Percentiles rank a stretch among this genome's conserved stretches.
phyloP scores from a whole-genome alignment of 92 coral and sea anemone species.

The Palythoa grandis region DNA sequence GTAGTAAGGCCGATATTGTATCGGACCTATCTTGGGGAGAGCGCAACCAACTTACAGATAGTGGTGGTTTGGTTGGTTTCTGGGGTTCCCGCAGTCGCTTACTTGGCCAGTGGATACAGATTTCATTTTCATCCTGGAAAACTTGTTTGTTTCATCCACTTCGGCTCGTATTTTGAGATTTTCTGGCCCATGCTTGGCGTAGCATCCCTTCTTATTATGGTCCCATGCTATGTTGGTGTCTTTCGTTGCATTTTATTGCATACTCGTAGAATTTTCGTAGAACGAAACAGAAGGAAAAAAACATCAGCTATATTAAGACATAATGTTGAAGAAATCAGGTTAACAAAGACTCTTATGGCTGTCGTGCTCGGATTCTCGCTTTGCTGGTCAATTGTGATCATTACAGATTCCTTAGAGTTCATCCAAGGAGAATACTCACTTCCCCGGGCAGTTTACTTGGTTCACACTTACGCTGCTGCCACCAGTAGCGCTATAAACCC shows the following conservation, averaged over 20 bases:
- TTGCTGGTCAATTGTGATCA: constrained; percentile 52
- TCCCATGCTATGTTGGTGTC: constrained; percentile 19
- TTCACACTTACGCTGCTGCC: constrained; percentile 61
- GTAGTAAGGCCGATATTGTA: constrained; percentile 70
- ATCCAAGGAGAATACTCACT: constrained; percentile 7
- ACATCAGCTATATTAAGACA: background rate
- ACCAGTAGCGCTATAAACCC: constrained; percentile 81
- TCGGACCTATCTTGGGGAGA: constrained; percentile 59
- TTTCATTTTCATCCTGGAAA: constrained; percentile 74
- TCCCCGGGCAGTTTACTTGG: constrained; percentile 49
- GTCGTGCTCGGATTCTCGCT: constrained; percentile 60
- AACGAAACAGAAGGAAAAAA: background rate
- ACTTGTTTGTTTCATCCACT: constrained; percentile 64
- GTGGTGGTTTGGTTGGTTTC: constrained; percentile 59
- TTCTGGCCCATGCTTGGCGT: constrained; percentile 24
- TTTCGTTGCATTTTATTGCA: background rate
- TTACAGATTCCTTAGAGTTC: background rate
- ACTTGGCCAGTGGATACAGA: constrained; percentile 46
- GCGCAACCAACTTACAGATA: constrained; percentile 41
- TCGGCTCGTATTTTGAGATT: constrained; percentile 30
- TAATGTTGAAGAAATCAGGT: constrained; percentile 61
- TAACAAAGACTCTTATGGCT: constrained; percentile 69
- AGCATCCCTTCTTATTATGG: background rate
- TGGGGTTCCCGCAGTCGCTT: background rate
- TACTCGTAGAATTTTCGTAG: background rate